Evolutionary conservation across 37 sponge, comb jelly and placozoan species (phyloP), one percentile per base, ranked within the genome.

Genomic region (Lycopodina hypogea): DNA sequence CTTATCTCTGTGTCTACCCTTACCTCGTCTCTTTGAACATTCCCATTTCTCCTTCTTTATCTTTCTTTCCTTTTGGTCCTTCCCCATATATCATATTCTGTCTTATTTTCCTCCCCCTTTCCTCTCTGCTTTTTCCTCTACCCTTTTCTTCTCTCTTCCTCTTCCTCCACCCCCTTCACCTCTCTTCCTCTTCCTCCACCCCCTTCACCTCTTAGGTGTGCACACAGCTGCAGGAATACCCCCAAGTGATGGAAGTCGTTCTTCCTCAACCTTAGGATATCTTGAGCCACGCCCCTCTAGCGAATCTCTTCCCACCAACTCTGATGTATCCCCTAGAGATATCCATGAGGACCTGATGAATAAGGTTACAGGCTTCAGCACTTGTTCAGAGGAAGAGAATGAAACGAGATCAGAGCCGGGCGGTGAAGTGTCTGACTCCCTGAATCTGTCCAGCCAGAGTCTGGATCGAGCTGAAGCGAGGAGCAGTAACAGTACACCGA

Each of bases 201-300:
- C 33, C 30, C 2, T 7, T 65, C 17, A 19, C 3, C 32, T 7
- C 18, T 32, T 65, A 4, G 2, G 2, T 30, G 17, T 29, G 35
- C 30, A 6, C 11, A 18, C 56, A 73, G 59, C 36, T 42, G 1
- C 66, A 64, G 32, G 23, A n/a, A 26, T 1, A 11, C 29, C 56
- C 39, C 39, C 79, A 19, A 53, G 56, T 32, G 68, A 68, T 0
- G 39, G 56, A 38, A 78, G 79, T 53, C 51, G 79, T 6, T 78
- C 52, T 24, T 78, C 79, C 68, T 78, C 79, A 28, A 68, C 79
- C 39, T 30, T 78, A 26, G 79, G 68, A 15, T 78, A 52, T n/a
- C 68, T 78, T 1, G 79, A 78, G 34, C 79, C 79, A 14, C 68
- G 68, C 21, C 79, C 79, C 28, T 29, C 66, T 7, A 53, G 1